Conservation (phyloP, 2,113 vertebrate species). For the Potamarius usumacintae region DNA sequence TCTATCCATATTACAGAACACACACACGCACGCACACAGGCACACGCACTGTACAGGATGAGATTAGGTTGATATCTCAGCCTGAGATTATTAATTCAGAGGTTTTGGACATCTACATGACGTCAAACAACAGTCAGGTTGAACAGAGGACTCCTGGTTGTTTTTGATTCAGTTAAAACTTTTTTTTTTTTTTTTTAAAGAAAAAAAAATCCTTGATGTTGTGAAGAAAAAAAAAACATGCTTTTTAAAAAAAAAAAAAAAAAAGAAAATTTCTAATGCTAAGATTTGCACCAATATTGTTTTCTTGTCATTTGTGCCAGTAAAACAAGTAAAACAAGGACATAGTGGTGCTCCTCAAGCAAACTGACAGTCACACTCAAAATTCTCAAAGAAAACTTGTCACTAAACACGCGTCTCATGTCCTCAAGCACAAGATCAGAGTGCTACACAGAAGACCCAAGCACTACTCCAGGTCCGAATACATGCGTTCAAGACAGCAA, state of each 20-base stretch:
- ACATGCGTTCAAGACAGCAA: slow-evolving; percentile 70
- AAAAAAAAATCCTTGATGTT: slow-evolving; percentile 58
- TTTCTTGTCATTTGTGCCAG: slow-evolving; percentile 92
- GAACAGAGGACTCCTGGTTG: slow-evolving; percentile 72
- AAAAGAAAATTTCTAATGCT: slow-evolving; percentile 34
- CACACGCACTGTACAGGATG: slow-evolving; percentile 66
- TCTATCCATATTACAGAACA: slow-evolving; percentile 72
- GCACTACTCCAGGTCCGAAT: slow-evolving; percentile 82
- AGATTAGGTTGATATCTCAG: slow-evolving; percentile 67
- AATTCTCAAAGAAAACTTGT: slow-evolving; percentile 72
- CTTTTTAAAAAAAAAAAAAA: not conserved
- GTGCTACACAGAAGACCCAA: slow-evolving; percentile 84
- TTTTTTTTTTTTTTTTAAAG: not conserved
- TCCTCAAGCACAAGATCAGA: slow-evolving; percentile 78
- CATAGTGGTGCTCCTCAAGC: slow-evolving; percentile 87
- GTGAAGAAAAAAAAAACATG: slow-evolving; percentile 68
- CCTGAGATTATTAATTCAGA: slow-evolving; percentile 80
- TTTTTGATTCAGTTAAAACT: slow-evolving; percentile 74
- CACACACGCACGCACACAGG: slow-evolving; percentile 51
- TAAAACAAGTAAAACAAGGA: slow-evolving; percentile 75
- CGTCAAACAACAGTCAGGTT: slow-evolving; percentile 69
- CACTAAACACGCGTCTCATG: slow-evolving; percentile 65
- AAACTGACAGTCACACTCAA: slow-evolving; percentile 86
- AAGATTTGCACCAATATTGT: slow-evolving; percentile 86
- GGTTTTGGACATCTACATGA: slow-evolving; percentile 72